Evolutionary conservation across 2,797 vertebrate genomes (phyloP).

Genomic region (Carduelis carduelis): DNA sequence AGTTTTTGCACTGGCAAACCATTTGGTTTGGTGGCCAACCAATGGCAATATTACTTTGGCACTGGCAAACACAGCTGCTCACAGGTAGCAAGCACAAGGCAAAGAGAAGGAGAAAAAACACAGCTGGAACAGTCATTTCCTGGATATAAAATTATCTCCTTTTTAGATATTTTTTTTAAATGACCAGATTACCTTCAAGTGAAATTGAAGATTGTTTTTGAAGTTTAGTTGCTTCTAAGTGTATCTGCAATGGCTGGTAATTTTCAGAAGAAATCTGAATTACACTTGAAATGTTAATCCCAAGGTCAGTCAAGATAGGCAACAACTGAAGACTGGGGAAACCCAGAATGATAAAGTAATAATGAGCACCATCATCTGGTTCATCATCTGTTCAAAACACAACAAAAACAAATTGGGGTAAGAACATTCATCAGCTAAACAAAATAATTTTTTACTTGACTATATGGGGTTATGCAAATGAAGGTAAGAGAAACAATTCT

Average conservation of each 20-base stretch:
- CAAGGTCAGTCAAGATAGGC: conserved; percentile 77
- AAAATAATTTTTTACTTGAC: background rate
- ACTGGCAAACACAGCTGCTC: background rate
- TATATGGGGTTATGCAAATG: background rate
- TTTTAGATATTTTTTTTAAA: background rate
- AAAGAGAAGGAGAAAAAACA: background rate
- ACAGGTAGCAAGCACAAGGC: background rate
- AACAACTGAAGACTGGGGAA: conserved; percentile 84
- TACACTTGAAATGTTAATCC: conserved; percentile 83
- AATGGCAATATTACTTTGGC: background rate
- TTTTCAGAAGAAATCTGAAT: conserved; percentile 82
- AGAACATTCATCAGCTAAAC: background rate
- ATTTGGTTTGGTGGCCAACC: background rate
- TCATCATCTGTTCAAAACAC: conserved; percentile 86
- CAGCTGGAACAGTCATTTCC: background rate
- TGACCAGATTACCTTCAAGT: conserved; percentile 67
- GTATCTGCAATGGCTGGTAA: conserved; percentile 61
- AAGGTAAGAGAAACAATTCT: background rate
- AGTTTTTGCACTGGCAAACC: background rate
- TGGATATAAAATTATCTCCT: background rate
- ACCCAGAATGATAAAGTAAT: conserved; percentile 87
- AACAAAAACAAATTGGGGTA: background rate
- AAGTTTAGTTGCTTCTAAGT: conserved; percentile 54
- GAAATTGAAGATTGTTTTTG: conserved; percentile 3
- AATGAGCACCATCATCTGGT: conserved; percentile 89